Evolutionary conservation across 2,113 vertebrate genomes (phyloP).

Genomic region (Seriola aureovittata): DNA sequence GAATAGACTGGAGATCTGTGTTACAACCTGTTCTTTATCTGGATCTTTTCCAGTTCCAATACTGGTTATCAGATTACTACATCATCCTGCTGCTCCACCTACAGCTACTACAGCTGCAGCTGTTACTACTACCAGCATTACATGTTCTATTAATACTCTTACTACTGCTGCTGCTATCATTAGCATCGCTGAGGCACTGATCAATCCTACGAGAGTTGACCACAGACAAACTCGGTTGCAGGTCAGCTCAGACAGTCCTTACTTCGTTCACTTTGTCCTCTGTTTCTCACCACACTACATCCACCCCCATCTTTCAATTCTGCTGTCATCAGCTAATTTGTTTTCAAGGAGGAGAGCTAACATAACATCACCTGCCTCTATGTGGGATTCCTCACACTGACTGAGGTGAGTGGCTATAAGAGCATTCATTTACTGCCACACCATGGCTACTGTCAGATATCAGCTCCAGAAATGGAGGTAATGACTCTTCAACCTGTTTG

Average conservation of each 20-base stretch:
- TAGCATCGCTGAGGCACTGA: background rate
- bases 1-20: too few relatives aligned
- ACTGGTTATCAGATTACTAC: slow-evolving; percentile 23
- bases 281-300: background rate
- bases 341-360: slow-evolving; percentile 1
- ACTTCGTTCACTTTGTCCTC: background rate
- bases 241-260: background rate
- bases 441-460: background rate
- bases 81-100: background rate
- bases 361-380: background rate
- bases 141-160: slow-evolving; percentile 12
- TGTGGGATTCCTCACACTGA: background rate
- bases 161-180: slow-evolving; percentile 10
- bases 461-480: background rate
- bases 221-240: background rate
- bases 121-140: background rate
- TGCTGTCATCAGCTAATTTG: slow-evolving; percentile 1
- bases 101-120: slow-evolving; percentile 17
- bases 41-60: slow-evolving; percentile 9
- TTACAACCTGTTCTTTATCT: background rate
- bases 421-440: background rate
- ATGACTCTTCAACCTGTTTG: background rate
- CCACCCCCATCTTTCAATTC: background rate
- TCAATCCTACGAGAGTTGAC: background rate
- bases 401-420: slow-evolving; percentile 8